Evolutionary conservation across 2,113 vertebrate genomes (phyloP), one percentile per base, ranked within the genome.

Genomic region (Austrofundulus limnaeus): DNA sequence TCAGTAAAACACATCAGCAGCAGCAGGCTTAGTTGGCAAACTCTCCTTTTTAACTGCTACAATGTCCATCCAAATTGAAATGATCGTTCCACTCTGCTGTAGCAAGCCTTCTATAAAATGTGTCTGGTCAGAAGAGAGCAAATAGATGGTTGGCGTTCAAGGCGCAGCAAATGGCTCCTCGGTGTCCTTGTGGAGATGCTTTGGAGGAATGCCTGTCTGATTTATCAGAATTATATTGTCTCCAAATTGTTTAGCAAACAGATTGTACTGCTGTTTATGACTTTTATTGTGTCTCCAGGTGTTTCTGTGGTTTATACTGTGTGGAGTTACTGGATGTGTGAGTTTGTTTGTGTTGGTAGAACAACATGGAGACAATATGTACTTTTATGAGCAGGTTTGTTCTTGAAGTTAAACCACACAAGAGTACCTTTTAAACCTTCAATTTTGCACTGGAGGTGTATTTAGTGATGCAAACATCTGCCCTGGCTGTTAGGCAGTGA

Each of bases 171-270:
- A 67, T 47, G 66, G 72, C 24, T 49, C 63, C 28, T 21, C 25
- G 11, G 16, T 60, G 70, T 71, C 64, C 61, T 78, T 70, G 48
- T 31, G 28, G 20, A 70, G 59, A 53, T 37, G 15, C 43, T 60
- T 61, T 14, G 2, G 66, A 50, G 42, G 55, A 1, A 7, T 20
- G 19, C 66, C 59, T 64, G 59, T 76, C 49, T 66, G 59, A 80
- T 56, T 53, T 58, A 58, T 55, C 52, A 20, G 46, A 73, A 47
- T 61, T 49, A 78, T 74, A 62, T 60, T 42, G 34, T 66, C 64
- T 57, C 71, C 45, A 63, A 54, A 66, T 72, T 78, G 64, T 80
- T 83, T 77, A 72, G 66, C 57, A 78, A 84, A 85, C 72, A 83
- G 62, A 78, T 64, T 64, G 42, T 38, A 54, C 39, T 10, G 12